Base-by-base conservation (phyloP, 1,140 invertebrate species). In the Apis laboriosa region DNA sequence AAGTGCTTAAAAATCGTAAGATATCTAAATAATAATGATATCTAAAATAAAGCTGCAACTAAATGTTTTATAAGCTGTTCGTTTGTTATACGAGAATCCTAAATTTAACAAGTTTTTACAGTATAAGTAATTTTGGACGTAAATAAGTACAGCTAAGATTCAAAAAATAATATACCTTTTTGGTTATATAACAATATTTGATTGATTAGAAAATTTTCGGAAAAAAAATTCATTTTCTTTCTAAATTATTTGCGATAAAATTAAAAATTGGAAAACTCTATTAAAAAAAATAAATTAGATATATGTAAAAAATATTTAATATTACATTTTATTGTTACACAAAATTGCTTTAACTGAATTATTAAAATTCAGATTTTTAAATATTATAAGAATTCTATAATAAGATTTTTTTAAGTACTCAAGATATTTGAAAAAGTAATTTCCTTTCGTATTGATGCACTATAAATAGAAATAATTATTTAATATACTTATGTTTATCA, bases 131-230 rank as follows among this genome's bases (percentile, higher is more conserved):
- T 86, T 77, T 84, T 81, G 79, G 85, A 78, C 74, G 79, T 84
- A 79, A 85, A 85, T 85, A 83, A 87, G 83, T 85, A 87, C 85
- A 87, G 85, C 76, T 87, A 66, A 82, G 75, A 75, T 13, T 58
- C 1, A 68, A 81, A 67, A 63, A 68, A 67, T 34, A 43, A 68
- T 53, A 56, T 74, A 60, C 43, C 43, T 51, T 70, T 82, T 53
- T 68, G 43, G 55, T 82, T 81, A 21, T 58, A 28, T 76, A 76
- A n/a, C 24, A 15, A 81, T 49, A 55, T 75, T 60, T 21, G 43
- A 34, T 49, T n/a, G 55, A 79, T 34, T 49, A 21, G 11, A 55
- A 12, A n/a, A 49, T 13, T 73, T 73, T 55, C 28, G 15, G 24
- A n/a, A 11, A 5, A 60, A 24, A 19, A 63, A 56, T 28, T 55